Conservation (phyloP, 2,113 vertebrate genomes). For the Anhinga rufa region DNA sequence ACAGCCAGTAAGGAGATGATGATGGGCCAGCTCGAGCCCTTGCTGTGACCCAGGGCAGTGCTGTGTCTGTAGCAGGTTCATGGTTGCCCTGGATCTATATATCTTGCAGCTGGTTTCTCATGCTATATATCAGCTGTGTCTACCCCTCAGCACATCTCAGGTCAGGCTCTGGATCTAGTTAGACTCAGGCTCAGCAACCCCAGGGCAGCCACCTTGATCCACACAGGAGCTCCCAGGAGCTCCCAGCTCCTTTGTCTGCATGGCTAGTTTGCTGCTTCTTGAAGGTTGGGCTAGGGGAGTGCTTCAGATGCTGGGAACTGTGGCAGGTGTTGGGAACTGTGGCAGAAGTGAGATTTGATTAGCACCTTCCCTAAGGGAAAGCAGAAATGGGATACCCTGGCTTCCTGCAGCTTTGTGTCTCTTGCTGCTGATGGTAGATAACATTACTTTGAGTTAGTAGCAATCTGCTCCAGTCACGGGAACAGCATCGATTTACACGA, state of each 20-base stretch:
- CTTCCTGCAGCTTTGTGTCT: background rate
- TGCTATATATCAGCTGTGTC: accelerated
- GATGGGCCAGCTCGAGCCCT: background rate
- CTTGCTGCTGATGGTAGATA: background rate
- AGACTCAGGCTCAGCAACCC: background rate
- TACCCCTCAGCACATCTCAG: background rate
- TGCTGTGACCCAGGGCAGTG: background rate
- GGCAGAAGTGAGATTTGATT: background rate
- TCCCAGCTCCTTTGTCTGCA: background rate
- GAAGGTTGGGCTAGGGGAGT: background rate
- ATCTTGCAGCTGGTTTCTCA: background rate
- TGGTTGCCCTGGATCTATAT: accelerated
- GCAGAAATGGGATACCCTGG: background rate
- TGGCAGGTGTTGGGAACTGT: background rate
- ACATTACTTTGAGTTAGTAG: background rate
- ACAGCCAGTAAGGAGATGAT: background rate
- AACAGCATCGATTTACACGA: background rate
- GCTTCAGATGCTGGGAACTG: background rate
- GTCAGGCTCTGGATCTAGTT: background rate
- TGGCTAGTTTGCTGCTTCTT: background rate
- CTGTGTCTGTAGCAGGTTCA: background rate
- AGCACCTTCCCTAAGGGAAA: background rate
- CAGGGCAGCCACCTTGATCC: background rate
- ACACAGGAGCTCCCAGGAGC: background rate
- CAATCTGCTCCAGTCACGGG: background rate